phyloP scores from a whole-genome alignment of 2,113 vertebrate species.

The Geococcyx californianus region DNA sequence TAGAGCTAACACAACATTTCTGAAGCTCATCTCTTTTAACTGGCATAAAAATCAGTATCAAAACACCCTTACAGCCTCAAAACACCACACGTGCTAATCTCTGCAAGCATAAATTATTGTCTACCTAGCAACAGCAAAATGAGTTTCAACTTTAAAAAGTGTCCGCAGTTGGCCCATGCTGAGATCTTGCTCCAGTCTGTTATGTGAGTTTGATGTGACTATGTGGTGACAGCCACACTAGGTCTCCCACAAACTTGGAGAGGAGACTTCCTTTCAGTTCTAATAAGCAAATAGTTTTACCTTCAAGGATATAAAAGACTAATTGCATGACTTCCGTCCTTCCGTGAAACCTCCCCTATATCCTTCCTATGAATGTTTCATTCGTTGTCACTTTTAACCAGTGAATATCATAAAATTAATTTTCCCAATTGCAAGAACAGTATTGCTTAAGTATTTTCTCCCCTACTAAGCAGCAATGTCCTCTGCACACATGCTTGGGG shows the following conservation, averaged over 20 bases:
- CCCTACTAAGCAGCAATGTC: not conserved
- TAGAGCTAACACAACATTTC: not conserved
- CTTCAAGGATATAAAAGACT: not conserved
- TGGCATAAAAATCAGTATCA: not conserved
- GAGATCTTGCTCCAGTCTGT: not conserved
- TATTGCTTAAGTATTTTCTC: not conserved
- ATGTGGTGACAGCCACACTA: not conserved
- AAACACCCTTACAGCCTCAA: not conserved
- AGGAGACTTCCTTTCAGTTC: not conserved
- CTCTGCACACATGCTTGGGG: not conserved
- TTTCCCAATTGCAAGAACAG: not conserved
- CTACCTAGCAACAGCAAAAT: not conserved
- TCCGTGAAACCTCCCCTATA: not conserved
- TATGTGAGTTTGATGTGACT: not conserved
- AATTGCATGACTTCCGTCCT: not conserved
- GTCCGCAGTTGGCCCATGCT: not conserved
- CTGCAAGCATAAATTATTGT: not conserved
- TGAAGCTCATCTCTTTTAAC: not conserved
- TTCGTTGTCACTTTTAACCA: not conserved
- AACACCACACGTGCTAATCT: not conserved
- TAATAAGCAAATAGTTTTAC: not conserved
- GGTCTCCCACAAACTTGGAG: not conserved
- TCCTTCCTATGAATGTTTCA: not conserved
- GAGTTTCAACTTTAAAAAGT: not conserved
- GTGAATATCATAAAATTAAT: not conserved